Percentiles rank a stretch among this genome's conserved stretches.
phyloP scores from a whole-genome alignment of 1,140 invertebrate species.

The Solenopsis fugax region DNA sequence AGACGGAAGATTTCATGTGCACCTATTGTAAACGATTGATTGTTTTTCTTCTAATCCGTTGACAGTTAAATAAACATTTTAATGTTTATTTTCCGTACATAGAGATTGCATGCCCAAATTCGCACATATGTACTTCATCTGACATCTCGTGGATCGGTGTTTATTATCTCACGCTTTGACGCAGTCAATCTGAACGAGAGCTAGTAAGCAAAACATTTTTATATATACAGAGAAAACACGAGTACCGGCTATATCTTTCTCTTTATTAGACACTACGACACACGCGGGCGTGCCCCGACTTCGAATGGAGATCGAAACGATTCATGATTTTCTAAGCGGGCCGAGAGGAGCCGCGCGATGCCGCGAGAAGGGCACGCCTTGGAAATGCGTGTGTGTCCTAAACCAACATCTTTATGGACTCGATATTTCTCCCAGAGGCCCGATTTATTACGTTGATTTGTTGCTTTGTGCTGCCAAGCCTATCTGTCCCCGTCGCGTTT shows the following conservation, averaged over 20 bases:
- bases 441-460: conserved; percentile 79
- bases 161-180: conserved; percentile 59
- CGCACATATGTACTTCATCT: conserved; percentile 43
- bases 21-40: not conserved
- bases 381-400: conserved; percentile 73
- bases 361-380: conserved; percentile 43
- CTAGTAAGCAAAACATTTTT: conserved; percentile 61
- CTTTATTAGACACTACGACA: conserved; percentile 41
- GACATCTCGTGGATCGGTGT: conserved; percentile 43
- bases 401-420: conserved; percentile 79
- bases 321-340: conserved; percentile 67
- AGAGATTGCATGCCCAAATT: conserved; percentile 25
- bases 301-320: conserved; percentile 56
- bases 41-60: not conserved
- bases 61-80: not conserved
- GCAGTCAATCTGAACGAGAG: conserved; percentile 19
- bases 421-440: conserved; percentile 65
- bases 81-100: conserved; percentile 24
- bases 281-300: conserved; percentile 14
- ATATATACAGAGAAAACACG: conserved; percentile 62
- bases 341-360: conserved; percentile 7
- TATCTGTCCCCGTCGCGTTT: conserved; percentile 56
- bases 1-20: not conserved
- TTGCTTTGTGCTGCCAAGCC: conserved; percentile 68
- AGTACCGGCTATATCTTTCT: conserved; percentile 46